A percentile compares a stretch with the other conserved stretches of the same genome.
Evolutionary conservation across 1,140 invertebrate genomes (phyloP).

Genomic region (Papilio polytes): DNA sequence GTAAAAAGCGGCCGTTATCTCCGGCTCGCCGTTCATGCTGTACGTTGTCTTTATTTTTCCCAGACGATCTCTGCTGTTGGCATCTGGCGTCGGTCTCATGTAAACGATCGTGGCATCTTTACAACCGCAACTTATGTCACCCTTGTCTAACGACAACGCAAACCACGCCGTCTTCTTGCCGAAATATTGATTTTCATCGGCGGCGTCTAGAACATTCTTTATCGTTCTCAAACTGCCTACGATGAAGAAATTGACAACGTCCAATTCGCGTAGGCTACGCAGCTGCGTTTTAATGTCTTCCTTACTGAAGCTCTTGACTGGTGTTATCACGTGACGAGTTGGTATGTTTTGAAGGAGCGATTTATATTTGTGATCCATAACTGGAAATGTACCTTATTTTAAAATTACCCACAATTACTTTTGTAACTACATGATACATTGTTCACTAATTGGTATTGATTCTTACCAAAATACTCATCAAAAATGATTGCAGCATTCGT

Average conservation of each 20-base stretch:
- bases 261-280: slow-evolving; percentile 89
- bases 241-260: slow-evolving; percentile 95
- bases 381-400: slow-evolving; percentile 74
- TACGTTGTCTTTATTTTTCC: slow-evolving; percentile 88
- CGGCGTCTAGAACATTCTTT: slow-evolving; percentile 87
- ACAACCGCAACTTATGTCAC: slow-evolving; percentile 87
- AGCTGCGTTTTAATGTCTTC: slow-evolving; percentile 87
- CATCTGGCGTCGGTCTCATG: slow-evolving; percentile 86
- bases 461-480: slow-evolving; percentile 92
- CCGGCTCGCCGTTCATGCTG: slow-evolving; percentile 88
- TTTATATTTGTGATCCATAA: slow-evolving; percentile 97
- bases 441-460: not conserved
- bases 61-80: slow-evolving; percentile 85
- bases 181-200: slow-evolving; percentile 82
- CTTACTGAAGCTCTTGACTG: slow-evolving; percentile 82
- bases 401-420: slow-evolving; percentile 32
- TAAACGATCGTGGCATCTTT: slow-evolving; percentile 89
- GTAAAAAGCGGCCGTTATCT: slow-evolving; percentile 92
- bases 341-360: slow-evolving; percentile 94
- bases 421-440: not conserved
- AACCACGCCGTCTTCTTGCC: slow-evolving; percentile 83
- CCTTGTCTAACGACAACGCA: slow-evolving; percentile 88
- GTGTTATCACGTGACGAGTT: slow-evolving; percentile 92
- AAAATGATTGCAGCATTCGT: slow-evolving; percentile 96
- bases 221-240: slow-evolving; percentile 89